Conservation (phyloP, 2,113 vertebrate species). For the Lanius collurio region DNA sequence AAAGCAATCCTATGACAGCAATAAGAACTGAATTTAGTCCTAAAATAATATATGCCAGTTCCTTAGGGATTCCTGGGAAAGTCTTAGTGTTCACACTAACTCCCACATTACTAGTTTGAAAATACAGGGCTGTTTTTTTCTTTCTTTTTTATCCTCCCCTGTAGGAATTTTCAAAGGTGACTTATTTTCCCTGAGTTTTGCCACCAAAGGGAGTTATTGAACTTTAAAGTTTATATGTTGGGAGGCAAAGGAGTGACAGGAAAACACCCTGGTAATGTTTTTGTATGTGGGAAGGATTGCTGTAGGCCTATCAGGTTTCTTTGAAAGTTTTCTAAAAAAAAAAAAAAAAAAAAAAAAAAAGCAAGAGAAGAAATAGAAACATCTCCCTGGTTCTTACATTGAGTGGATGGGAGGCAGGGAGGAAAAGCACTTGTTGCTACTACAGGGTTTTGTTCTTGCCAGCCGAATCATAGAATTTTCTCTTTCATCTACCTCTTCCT, state of each 20-base stretch:
- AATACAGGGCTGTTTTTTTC: neutral
- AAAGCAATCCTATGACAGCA: neutral
- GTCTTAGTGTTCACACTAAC: neutral
- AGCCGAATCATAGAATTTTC: neutral
- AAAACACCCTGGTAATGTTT: conserved; percentile 14
- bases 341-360: neutral
- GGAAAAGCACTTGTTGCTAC: neutral
- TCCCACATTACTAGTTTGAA: conserved; percentile 4
- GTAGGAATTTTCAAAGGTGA: conserved; percentile 30
- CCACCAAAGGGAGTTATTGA: neutral
- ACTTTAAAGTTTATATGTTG: neutral
- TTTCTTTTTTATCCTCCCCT: neutral
- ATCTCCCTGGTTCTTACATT: neutral
- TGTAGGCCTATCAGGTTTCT: neutral
- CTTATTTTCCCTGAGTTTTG: conserved; percentile 21
- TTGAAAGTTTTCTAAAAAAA: neutral
- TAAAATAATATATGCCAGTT: conserved; percentile 21
- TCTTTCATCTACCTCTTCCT: neutral
- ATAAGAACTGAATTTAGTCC: conserved; percentile 23
- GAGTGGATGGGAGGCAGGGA: neutral
- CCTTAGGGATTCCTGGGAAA: conserved; percentile 64
- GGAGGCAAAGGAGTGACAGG: neutral
- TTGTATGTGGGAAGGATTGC: neutral
- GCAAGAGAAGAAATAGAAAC: neutral
- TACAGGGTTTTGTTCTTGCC: fast-evolving